Conservation (phyloP, 2,888 invertebrate species). For the Rhogogaster chlorosoma region DNA sequence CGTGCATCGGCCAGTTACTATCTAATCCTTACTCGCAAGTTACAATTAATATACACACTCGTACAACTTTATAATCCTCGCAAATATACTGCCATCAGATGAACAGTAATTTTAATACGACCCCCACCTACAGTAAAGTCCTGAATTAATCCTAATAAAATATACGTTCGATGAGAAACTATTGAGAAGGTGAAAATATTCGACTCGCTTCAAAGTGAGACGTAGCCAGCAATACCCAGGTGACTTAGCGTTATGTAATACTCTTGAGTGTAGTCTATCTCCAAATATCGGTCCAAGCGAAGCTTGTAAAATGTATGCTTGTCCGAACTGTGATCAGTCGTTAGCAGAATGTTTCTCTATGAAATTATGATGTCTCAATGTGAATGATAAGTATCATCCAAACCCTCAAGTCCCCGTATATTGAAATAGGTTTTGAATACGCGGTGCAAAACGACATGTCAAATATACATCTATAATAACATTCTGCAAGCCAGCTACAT, state of each 20-base stretch:
- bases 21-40: conserved; percentile 19
- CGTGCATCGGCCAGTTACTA: background rate
- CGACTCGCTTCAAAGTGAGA: conserved; percentile 13
- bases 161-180: background rate
- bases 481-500: background rate
- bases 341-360: background rate
- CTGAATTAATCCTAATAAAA: background rate
- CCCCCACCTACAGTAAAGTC: background rate
- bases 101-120: background rate
- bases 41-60: conserved; percentile 12
- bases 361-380: background rate
- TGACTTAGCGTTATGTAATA: background rate
- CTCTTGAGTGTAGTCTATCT: background rate
- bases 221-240: background rate
- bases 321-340: background rate
- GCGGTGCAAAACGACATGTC: background rate
- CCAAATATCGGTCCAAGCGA: background rate
- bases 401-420: background rate
- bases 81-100: background rate
- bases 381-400: background rate
- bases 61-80: conserved; percentile 4
- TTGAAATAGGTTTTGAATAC: background rate
- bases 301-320: conserved; percentile 1
- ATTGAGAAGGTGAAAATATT: background rate
- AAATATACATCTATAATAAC: background rate